Evolutionary conservation across 2,797 vertebrate species (phyloP), one percentile per base, ranked within the genome.

Genomic region (Sylvilagus floridanus): DNA sequence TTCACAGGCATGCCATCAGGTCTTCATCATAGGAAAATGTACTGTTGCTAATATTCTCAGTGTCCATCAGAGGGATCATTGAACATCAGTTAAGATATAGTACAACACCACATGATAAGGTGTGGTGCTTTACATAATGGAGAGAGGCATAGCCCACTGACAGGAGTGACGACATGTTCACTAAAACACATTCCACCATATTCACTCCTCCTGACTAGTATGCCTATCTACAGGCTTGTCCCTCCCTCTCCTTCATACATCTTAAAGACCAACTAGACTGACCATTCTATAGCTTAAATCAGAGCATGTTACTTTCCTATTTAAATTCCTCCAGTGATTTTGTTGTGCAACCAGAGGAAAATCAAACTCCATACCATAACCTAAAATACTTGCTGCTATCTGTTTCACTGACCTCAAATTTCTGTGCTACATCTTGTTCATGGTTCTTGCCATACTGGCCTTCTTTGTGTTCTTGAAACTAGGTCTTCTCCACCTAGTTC

Each of bases 261-360:
- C 37, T 66, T 30, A 75, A 90, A 76, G 22, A 78, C 26, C 8
- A 73, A 13, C 3, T 68, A 57, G 22, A 72, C 30, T 47, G 8
- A 66, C 11, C 17, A 90, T 84, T 50, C 16, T 35, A 60, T 88
- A 73, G 47, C 16, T 30, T 57, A 42, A 93, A 79, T 71, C 26
- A 87, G 62, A 92, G 19, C 17, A 77, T 63, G 9, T 68, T 85
- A 75, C 11, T 75, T 88, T 93, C 42, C 32, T 42, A 0, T 63
- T 92, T 37, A 66, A 88, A 92, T 72, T 62, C 4, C 28, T 88
- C 19, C 28, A 63, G 17, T 66, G 11, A 94, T 30, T 60, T 94
- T 37, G 11, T 47, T 77, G 21, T 89, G 7, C 4, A 66, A 60
- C 32, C 26, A 79, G 91, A 87, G 62, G 42, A 92, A 90, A 85